Evolutionary conservation across 2,888 invertebrate species (phyloP), one percentile per base, ranked within the genome.

Genomic region (Zaprionus obscuricornis): DNA sequence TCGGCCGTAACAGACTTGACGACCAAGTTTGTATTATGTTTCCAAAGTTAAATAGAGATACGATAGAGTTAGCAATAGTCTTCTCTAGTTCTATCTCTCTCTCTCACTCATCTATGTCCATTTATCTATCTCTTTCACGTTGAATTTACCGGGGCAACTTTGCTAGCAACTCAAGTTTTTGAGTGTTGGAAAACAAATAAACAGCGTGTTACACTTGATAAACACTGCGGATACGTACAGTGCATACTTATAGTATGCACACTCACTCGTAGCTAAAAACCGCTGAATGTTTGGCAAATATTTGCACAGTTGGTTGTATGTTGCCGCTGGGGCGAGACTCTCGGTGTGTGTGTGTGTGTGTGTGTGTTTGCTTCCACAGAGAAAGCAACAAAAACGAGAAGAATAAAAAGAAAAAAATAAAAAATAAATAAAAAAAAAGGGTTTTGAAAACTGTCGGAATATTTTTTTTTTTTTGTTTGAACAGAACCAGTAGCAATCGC

Each of bases 141-240:
- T n/a, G n/a, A n/a, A n/a, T 40, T 18, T 16, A 8, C 31, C 27
- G 45, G 20, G 52, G 50, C n/a, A n/a, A n/a, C 26, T 29, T 57
- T 39, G 69, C 62, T 74, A 76, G 71, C 74, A 79, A 49, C 54
- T n/a, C n/a, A n/a, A n/a, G n/a, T n/a, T 59, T 57, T 59, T 36
- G 76, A 76, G 78, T 79, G 76, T 83, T 74, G 79, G 72, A 60
- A 65, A 70, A 60, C 74, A 72, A 83, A 83, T 66, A 79, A 68
- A 58, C 70, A 58, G 69, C 76, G 78, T 71, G 83, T 79, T 79
- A 79, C 83, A 79, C 78, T 71, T 64, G 60, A 79, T 56, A 83
- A 83, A 83, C 59, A 78, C 55, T 56, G 57, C 26, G 55, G 59
- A 65, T 59, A 66, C n/a, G 47, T 22, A 55, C n/a, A 14, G 7